Base-by-base conservation (phyloP, 1,140 invertebrate species). In the Megathymus violae region DNA sequence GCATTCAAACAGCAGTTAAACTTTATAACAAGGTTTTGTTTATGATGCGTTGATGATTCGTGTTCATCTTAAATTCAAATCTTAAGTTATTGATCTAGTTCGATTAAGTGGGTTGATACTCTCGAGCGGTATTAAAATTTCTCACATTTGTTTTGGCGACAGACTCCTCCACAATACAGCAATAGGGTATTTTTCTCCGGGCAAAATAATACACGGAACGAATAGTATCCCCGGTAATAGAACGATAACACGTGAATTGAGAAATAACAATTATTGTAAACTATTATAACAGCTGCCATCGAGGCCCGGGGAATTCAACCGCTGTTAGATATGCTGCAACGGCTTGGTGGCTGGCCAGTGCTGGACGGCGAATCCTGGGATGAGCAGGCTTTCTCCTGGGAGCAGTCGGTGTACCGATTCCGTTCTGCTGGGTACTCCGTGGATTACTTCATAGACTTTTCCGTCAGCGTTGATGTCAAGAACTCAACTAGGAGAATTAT, bases 371-470 rank as follows among this genome's bases (percentile, higher is more conserved):
- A 95, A 3, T 71, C 71, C 0, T 98, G 97, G 97, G 92, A 95
- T 58, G 93, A 93, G 14, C 81, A 92, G 0, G 88, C 89, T 19
- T 97, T 96, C 85, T 93, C 94, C 41, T 98, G 97, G 97, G 95
- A 94, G 72, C 92, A 97, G 63, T 95, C 95, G 5, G 94, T 97
- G 2, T 97, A 96, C 89, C 95, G 93, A 56, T 97, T 97, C 89
- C 92, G 96, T 13, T 90, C 91, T 46, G 87, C 93, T 3, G 98
- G 97, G 2, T 97, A 97, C 80, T 97, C 96, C 4, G 95, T 97
- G 36, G 97, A 98, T 84, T 98, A 98, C 78, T 95, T 98, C 77
- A 93, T 99, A n/a, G 97, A 98, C 76, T 97, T 98, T 70, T 97
- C 96, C 27, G 95, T 99, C 52, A 94, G 95, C 2, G 95, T 97